Conservation (phyloP, 37 sponge, comb jelly and placozoan species). For the Halichondria panicea region DNA sequence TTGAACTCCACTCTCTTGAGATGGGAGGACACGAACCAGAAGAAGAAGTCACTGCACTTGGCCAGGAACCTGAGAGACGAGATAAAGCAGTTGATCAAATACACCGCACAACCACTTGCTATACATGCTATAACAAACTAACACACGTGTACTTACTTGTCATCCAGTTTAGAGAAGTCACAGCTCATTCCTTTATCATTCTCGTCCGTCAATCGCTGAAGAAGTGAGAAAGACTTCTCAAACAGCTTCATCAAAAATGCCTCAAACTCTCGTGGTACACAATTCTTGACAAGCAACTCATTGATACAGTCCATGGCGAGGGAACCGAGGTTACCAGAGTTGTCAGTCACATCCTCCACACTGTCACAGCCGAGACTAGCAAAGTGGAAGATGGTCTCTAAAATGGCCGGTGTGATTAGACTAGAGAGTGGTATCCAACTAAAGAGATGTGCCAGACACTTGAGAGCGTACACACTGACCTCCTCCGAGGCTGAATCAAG, state of each 20-base stretch:
- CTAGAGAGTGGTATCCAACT: conserved; percentile 79
- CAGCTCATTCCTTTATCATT: conserved; percentile 17
- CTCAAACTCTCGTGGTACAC: conserved; percentile 69
- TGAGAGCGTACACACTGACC: conserved; percentile 49
- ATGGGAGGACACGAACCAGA: conserved; percentile 79
- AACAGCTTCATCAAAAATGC: conserved; percentile 76
- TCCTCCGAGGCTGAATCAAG: conserved; percentile 49
- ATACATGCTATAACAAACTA: not conserved
- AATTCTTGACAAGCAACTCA: conserved; percentile 72
- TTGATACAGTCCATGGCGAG: conserved; percentile 81
- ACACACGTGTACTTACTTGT: conserved; percentile 47
- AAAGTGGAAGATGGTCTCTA: conserved; percentile 78
- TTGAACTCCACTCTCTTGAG: conserved; percentile 76
- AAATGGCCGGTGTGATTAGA: conserved; percentile 39
- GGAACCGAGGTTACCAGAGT: conserved; percentile 57
- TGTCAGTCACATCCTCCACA: conserved; percentile 39
- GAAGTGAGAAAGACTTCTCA: conserved; percentile 63
- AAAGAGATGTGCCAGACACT: conserved; percentile 76
- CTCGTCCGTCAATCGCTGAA: conserved; percentile 59
- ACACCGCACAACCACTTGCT: not conserved
- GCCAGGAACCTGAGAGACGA: conserved; percentile 56
- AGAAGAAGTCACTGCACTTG: conserved; percentile 81
- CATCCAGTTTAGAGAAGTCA: conserved; percentile 56
- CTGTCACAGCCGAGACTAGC: conserved; percentile 71
- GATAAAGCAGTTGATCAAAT: not conserved